Evolutionary conservation across 2,113 vertebrate genomes (phyloP).

Genomic region (Anas platyrhynchos): DNA sequence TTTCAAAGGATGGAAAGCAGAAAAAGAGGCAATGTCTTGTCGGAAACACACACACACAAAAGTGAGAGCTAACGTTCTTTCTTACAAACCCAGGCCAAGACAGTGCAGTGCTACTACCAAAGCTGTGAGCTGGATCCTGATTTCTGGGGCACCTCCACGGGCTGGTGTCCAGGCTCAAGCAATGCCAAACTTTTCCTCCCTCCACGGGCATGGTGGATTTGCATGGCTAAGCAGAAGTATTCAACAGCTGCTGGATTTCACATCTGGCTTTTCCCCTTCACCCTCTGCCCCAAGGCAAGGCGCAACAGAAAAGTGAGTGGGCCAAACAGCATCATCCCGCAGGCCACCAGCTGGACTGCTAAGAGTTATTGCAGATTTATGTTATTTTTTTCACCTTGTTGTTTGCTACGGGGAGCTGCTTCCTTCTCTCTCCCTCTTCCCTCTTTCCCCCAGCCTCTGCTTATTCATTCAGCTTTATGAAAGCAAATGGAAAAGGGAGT

Average conservation of each 20-base stretch:
- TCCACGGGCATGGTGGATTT: not conserved
- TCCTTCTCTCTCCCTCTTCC: not conserved
- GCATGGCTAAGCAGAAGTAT: not conserved
- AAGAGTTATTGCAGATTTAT: not conserved
- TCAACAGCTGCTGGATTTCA: slow-evolving; percentile 27
- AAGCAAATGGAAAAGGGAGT: not conserved
- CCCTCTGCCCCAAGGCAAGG: not conserved
- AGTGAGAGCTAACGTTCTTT: not conserved
- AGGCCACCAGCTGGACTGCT: not conserved
- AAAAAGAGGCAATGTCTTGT: not conserved
- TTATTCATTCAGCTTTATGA: not conserved
- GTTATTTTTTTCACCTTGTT: not conserved
- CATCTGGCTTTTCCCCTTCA: not conserved
- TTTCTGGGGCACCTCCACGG: not conserved
- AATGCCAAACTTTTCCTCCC: not conserved
- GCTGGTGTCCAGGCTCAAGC: not conserved
- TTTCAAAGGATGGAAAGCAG: not conserved
- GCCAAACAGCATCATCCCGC: not conserved
- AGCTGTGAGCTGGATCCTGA: not conserved
- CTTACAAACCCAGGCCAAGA: not conserved
- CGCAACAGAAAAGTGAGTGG: not conserved
- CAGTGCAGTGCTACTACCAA: not conserved
- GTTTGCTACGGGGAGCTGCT: not conserved
- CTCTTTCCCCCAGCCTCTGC: not conserved
- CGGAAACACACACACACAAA: not conserved